Percentiles rank a stretch among this genome's conserved stretches.
Conservation (phyloP, 2,888 invertebrate genomes). For the Cataglyphis albicans region DNA sequence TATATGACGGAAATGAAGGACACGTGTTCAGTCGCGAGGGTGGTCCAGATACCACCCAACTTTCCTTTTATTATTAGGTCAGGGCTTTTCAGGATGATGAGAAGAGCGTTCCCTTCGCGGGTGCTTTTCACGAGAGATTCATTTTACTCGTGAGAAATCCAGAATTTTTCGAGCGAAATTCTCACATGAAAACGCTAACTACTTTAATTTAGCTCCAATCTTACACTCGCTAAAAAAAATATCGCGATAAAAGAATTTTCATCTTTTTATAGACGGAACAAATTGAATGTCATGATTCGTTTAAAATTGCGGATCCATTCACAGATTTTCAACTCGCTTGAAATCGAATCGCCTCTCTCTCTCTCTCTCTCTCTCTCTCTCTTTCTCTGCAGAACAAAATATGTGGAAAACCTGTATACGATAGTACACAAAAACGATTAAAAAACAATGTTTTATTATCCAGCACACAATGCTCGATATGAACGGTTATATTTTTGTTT, state of each 20-base stretch:
- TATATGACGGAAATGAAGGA: slow-evolving; percentile 3
- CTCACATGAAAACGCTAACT: slow-evolving; percentile 24
- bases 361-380: background rate
- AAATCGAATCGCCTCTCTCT: slow-evolving; percentile 38
- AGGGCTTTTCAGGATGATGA: slow-evolving; percentile 25
- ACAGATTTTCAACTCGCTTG: slow-evolving; percentile 37
- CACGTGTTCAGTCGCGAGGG: slow-evolving; percentile 14
- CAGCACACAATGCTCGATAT: slow-evolving; percentile 15
- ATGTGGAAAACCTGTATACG: slow-evolving; percentile 22
- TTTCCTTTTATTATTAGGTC: slow-evolving; percentile 40
- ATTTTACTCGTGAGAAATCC: slow-evolving; percentile 7
- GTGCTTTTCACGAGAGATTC: slow-evolving; percentile 34
- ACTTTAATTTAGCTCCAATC: slow-evolving; percentile 39
- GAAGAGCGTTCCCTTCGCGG: slow-evolving; percentile 7
- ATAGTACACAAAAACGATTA: slow-evolving; percentile 24
- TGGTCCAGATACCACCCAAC: slow-evolving; percentile 25
- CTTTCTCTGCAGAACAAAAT: slow-evolving; percentile 30
- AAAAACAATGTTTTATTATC: slow-evolving; percentile 33
- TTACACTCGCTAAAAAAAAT: slow-evolving; percentile 43
- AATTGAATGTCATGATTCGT: slow-evolving; percentile 55
- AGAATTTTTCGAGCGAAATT: slow-evolving; percentile 17
- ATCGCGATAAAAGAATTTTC: slow-evolving; percentile 28
- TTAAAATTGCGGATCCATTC: slow-evolving; percentile 49
- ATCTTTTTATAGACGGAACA: slow-evolving; percentile 30
- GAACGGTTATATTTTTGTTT: slow-evolving; percentile 28